phyloP scores from a whole-genome alignment of 1,140 invertebrate genomes.

The Glossosoma conforme region DNA sequence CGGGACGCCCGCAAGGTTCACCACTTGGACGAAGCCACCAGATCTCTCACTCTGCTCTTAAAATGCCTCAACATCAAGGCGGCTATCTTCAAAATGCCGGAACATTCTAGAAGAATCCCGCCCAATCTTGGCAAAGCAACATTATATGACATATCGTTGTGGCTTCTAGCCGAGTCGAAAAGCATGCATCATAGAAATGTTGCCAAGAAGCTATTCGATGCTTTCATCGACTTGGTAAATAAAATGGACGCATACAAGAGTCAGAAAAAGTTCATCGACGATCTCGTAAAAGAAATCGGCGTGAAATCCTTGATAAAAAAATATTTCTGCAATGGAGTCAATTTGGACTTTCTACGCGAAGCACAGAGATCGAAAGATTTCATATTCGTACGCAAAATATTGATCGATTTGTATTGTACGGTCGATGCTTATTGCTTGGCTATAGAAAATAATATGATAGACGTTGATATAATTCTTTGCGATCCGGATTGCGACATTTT shows the following conservation, averaged over 20 bases:
- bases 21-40: slow-evolving; percentile 14
- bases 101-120: slow-evolving; percentile 8
- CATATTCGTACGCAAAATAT: no score
- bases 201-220: slow-evolving; percentile 10
- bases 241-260: slow-evolving; percentile 8
- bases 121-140: slow-evolving; percentile 14
- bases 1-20: background rate
- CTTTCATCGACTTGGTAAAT: slow-evolving; percentile 10
- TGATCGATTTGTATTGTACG: no score
- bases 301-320: background rate
- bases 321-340: no score
- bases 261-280: slow-evolving; percentile 1
- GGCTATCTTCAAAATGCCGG: slow-evolving; percentile 13
- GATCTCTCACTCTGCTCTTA: slow-evolving; percentile 16
- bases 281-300: slow-evolving; percentile 11
- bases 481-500: no score
- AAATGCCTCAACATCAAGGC: slow-evolving; percentile 18
- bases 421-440: no score
- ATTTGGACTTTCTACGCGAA: no score
- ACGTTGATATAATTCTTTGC: no score
- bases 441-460: no score
- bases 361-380: no score
- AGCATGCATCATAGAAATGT: slow-evolving; percentile 3
- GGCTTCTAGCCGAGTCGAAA: slow-evolving; percentile 21
- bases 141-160: slow-evolving; percentile 15